Evolutionary conservation across 1,140 invertebrate genomes (phyloP).

Genomic region (Zaprionus kolodkinae): DNA sequence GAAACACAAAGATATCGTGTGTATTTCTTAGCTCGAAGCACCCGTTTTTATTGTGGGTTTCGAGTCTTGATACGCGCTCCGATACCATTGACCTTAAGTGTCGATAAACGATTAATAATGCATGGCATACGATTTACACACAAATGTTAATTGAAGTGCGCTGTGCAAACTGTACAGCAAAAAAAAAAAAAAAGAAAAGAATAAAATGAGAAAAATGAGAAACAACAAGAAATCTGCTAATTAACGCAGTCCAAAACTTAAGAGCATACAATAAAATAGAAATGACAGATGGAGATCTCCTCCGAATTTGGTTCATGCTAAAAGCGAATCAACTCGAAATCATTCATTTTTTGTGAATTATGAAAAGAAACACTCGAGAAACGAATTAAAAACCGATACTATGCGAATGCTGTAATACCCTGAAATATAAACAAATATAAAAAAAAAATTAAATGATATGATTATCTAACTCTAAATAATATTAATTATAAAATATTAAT

Average conservation of each 20-base stretch:
- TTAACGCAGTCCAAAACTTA: constrained; percentile 53
- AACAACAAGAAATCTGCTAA: constrained; percentile 63
- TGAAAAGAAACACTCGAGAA: constrained; percentile 19
- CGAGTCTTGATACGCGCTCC: constrained; percentile 20
- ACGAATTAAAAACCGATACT: not conserved
- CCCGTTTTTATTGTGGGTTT: not conserved
- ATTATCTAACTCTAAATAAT: too few relatives aligned
- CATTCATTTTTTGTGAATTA: constrained; percentile 26
- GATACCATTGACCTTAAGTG: constrained; percentile 40
- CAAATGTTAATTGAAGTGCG: constrained; percentile 62
- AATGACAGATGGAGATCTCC: constrained; percentile 43
- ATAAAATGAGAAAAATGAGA: not conserved
- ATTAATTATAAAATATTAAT: not conserved
- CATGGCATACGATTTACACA: constrained; percentile 57
- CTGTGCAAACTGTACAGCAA: constrained; percentile 29
- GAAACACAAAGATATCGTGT: not conserved
- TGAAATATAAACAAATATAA: not conserved
- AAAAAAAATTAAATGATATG: too few relatives aligned
- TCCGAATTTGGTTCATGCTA: constrained; percentile 28
- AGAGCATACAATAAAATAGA: constrained; percentile 33
- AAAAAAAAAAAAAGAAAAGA: not conserved
- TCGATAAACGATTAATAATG: constrained; percentile 40
- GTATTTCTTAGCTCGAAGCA: not conserved
- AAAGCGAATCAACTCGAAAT: constrained; percentile 14
- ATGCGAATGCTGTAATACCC: not conserved